Percentiles rank a stretch among this genome's conserved stretches.
Conservation (phyloP, 2,888 invertebrate species). For the Cephus pulcher region DNA sequence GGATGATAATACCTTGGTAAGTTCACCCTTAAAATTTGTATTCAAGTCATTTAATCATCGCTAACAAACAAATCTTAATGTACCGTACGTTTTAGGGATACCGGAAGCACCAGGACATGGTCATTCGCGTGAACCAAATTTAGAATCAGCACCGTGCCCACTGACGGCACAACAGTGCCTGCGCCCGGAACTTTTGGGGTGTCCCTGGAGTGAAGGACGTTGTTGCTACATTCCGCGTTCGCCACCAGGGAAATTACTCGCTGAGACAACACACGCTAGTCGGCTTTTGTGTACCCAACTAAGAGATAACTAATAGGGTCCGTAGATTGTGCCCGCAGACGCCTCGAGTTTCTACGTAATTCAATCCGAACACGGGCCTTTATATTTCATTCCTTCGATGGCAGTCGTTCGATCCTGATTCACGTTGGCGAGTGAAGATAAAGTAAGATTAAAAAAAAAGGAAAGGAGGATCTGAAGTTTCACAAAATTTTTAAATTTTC, state of each 20-base stretch:
- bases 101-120: neutral
- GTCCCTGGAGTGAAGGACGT: slow-evolving; percentile 8
- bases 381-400: neutral
- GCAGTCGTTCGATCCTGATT: neutral
- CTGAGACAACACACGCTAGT: slow-evolving; percentile 29
- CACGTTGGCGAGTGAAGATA: neutral
- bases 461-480: neutral
- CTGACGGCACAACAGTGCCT: neutral
- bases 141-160: neutral
- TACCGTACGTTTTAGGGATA: neutral
- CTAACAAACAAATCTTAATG: neutral
- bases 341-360: slow-evolving; percentile 26
- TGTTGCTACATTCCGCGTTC: slow-evolving; percentile 10
- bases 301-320: slow-evolving; percentile 46
- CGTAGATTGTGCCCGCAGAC: slow-evolving; percentile 25
- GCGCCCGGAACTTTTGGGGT: neutral
- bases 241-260: slow-evolving; percentile 29
- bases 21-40: neutral
- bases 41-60: neutral
- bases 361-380: slow-evolving; percentile 20
- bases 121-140: neutral
- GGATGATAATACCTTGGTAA: neutral
- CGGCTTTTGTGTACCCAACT: slow-evolving; percentile 38
- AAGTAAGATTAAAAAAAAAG: neutral
- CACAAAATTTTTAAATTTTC: neutral